Base-by-base conservation (phyloP, 2,797 vertebrate species). In the Cygnus olor region DNA sequence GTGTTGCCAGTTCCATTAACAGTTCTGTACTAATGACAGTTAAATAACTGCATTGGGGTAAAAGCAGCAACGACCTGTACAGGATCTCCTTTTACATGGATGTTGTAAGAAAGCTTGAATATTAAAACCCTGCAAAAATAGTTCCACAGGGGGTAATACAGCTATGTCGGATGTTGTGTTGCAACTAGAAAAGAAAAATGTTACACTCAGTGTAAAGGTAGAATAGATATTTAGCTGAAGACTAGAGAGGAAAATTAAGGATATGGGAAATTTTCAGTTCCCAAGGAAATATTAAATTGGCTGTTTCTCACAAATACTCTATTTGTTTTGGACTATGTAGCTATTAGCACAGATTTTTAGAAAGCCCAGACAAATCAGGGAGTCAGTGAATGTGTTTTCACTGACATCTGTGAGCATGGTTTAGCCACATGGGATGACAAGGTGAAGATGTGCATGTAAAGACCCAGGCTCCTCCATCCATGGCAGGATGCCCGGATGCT, bases 1-100 rank as follows among this genome's bases (percentile, higher is more conserved):
- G 30, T 12, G 38, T 88, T 95, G 57, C 47, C 69, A 88, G 66
- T n/a, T 40, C 38, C 40, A 54, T 93, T 86, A 95, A 90, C 44
- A 89, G 17, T 47, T 89, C 34, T n/a, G 14, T 80, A 6, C 47
- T 94, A 86, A 64, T 47, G 80, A 65, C 49, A 73, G 57, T 81
- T 57, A 77, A 73, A 88, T 84, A 77, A 42, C 40, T 27, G 22
- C 78, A 21, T 16, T 22, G 36, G 56, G 27, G 57, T 77, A 73
- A 65, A 86, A 89, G 38, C 51, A 90, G 45, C 81, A 78, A 32
- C 0, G 7, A 71, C 84, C 58, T 84, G 34, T 24, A 17, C 2
- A 1, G n/a, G 34, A 63, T 79, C 30, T 80, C 20, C 14, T 89
- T 85, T 91, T 56, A n/a, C 28, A 24, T 21, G 38, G 38, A 9